Evolutionary conservation across 2,113 vertebrate genomes (phyloP).

Genomic region (Plectropomus leopardus): DNA sequence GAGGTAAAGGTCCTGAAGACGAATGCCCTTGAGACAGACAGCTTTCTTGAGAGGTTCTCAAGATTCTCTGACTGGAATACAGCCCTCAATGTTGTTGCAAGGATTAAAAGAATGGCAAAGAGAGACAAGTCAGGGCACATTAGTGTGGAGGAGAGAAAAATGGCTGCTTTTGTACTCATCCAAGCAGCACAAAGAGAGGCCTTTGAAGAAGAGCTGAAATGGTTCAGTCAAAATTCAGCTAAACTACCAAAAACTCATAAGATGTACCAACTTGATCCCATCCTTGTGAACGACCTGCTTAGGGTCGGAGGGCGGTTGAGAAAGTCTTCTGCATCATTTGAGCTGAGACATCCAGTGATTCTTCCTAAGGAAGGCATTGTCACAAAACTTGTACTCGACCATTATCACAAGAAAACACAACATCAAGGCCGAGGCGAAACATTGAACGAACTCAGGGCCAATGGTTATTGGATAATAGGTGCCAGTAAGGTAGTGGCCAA

Average conservation of each 20-base stretch:
- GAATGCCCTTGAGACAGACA: background rate
- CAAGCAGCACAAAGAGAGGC: background rate
- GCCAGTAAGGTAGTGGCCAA: no score
- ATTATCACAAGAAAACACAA: no score
- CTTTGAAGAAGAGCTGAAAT: constrained; percentile 12
- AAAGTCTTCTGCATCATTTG: no score
- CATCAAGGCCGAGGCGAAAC: no score
- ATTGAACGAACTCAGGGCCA: no score
- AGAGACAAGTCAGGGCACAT: background rate
- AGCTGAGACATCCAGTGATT: background rate
- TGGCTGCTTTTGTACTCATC: background rate
- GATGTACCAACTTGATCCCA: constrained; percentile 9
- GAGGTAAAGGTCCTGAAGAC: background rate
- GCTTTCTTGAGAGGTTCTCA: background rate
- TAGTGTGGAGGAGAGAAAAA: background rate
- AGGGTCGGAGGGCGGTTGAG: background rate
- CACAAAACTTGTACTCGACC: background rate
- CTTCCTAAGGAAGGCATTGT: constrained; percentile 13
- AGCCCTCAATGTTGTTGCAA: background rate
- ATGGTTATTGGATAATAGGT: no score
- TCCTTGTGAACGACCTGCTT: background rate
- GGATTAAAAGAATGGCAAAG: background rate
- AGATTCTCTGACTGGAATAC: constrained; percentile 1
- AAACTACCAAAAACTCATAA: background rate
- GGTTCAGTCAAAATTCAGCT: background rate